Percentiles rank a stretch among this genome's conserved stretches.
Evolutionary conservation across 2,888 invertebrate genomes (phyloP).

Genomic region (Macrophya alboannulata): DNA sequence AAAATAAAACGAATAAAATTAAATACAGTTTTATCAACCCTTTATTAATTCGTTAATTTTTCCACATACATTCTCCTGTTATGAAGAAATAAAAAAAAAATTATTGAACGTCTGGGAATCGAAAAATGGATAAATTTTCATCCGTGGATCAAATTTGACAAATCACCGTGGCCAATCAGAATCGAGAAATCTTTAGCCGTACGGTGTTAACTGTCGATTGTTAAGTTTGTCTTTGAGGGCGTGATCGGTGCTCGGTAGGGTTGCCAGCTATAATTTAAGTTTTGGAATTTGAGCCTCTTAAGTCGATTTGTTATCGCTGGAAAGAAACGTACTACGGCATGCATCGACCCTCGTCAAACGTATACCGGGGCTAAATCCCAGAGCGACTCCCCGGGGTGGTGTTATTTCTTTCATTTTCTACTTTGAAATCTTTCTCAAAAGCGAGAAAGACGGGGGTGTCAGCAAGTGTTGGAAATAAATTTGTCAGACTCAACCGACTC

Average conservation of each 20-base stretch:
- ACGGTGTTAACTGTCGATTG: conserved; percentile 36
- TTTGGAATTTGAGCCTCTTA: conserved; percentile 45
- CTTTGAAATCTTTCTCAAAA: conserved; percentile 23
- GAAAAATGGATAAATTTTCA: not conserved
- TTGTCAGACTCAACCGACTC: conserved; percentile 40
- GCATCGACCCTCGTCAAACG: conserved; percentile 48
- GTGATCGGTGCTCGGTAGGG: conserved; percentile 41
- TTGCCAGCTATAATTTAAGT: conserved; percentile 49
- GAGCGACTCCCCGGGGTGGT: conserved; percentile 43
- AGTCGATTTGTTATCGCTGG: conserved; percentile 54
- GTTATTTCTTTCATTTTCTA: conserved; percentile 53
- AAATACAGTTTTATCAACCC: not conserved
- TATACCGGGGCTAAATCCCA: conserved; percentile 20
- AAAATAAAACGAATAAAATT: conserved; percentile 48
- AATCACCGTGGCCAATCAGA: conserved; percentile 7
- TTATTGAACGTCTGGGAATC: not conserved
- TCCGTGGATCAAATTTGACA: not conserved
- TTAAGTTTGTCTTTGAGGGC: conserved; percentile 37
- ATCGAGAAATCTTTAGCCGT: conserved; percentile 24
- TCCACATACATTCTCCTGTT: not conserved
- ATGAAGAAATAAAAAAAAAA: too few relatives aligned
- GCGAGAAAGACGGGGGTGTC: conserved; percentile 54
- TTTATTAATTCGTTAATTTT: not conserved
- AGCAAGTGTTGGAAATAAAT: conserved; percentile 54
- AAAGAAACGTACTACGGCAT: conserved; percentile 42